Conservation (phyloP, 2,888 invertebrate genomes). For the Slavum lentiscoides region DNA sequence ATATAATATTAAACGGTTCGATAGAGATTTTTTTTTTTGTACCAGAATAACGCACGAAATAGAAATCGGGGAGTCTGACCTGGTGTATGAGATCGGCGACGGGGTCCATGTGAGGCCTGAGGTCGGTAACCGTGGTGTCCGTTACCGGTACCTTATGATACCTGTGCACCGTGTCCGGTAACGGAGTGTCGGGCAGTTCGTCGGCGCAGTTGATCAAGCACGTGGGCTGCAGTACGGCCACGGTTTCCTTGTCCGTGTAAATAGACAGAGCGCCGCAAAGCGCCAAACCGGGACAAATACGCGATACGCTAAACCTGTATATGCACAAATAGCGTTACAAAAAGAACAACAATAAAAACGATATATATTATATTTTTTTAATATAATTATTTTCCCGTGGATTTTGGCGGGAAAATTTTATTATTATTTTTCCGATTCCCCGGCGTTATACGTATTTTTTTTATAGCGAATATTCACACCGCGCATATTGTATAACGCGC, state of each 20-base stretch:
- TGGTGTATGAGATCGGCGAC: constrained; percentile 77
- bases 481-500: too few species aligned
- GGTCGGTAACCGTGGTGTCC: constrained; percentile 74
- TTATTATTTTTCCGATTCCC: too few species aligned
- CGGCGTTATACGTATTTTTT: too few species aligned
- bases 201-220: constrained; percentile 82
- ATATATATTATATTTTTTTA: neutral
- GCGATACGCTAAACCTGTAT: constrained; percentile 66
- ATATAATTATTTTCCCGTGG: neutral
- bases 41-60: too few species aligned
- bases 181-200: constrained; percentile 74
- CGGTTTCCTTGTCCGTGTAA: constrained; percentile 65
- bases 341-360: neutral
- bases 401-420: too few species aligned
- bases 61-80: constrained; percentile 59
- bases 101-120: constrained; percentile 75
- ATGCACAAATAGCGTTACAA: too few species aligned
- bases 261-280: constrained; percentile 80
- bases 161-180: constrained; percentile 63
- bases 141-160: constrained; percentile 73
- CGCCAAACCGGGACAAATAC: constrained; percentile 74
- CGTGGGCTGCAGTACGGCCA: constrained; percentile 72
- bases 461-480: too few species aligned
- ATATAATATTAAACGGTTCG: too few species aligned
- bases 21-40: too few species aligned